phyloP scores from a whole-genome alignment of 1,140 invertebrate species.

The Aethina tumida region DNA sequence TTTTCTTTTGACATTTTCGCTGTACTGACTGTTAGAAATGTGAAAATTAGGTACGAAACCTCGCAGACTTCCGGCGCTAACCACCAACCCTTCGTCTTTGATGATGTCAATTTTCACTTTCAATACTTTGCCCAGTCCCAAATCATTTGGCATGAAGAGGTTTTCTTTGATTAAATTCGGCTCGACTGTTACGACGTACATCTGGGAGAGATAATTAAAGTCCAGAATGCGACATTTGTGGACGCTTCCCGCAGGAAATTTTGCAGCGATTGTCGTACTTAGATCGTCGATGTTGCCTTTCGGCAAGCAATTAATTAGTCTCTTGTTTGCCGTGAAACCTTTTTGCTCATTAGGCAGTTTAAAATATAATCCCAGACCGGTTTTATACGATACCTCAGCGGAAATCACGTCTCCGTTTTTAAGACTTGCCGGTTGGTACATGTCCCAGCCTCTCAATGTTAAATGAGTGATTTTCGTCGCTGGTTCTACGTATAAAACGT shows the following conservation, averaged over 20 bases:
- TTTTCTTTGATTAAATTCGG: slow-evolving; percentile 41
- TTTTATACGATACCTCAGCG: slow-evolving; percentile 38
- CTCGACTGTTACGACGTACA: slow-evolving; percentile 50
- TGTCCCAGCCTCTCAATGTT: slow-evolving; percentile 36
- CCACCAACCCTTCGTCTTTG: slow-evolving; percentile 32
- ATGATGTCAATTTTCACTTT: slow-evolving; percentile 37
- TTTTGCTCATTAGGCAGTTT: slow-evolving; percentile 39
- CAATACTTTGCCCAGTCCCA: slow-evolving; percentile 42
- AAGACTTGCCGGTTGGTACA: slow-evolving; percentile 26
- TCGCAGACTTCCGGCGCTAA: slow-evolving; percentile 31
- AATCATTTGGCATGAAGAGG: slow-evolving; percentile 38
- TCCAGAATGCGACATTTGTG: slow-evolving; percentile 47
- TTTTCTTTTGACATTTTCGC: slow-evolving; percentile 27
- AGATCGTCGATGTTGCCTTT: slow-evolving; percentile 22
- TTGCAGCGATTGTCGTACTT: slow-evolving; percentile 33
- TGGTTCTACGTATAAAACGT: slow-evolving; percentile 56
- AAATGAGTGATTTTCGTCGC: slow-evolving; percentile 55
- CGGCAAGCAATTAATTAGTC: slow-evolving; percentile 17
- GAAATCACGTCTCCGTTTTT: slow-evolving; percentile 41
- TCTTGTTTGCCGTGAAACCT: slow-evolving; percentile 45
- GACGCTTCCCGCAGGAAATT: slow-evolving; percentile 40
- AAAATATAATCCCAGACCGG: slow-evolving; percentile 44
- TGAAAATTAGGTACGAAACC: slow-evolving; percentile 35
- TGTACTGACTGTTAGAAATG: slow-evolving; percentile 26
- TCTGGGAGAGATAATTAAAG: slow-evolving; percentile 45